Conservation (phyloP, 2,113 vertebrate genomes). For the Eira barbara region DNA sequence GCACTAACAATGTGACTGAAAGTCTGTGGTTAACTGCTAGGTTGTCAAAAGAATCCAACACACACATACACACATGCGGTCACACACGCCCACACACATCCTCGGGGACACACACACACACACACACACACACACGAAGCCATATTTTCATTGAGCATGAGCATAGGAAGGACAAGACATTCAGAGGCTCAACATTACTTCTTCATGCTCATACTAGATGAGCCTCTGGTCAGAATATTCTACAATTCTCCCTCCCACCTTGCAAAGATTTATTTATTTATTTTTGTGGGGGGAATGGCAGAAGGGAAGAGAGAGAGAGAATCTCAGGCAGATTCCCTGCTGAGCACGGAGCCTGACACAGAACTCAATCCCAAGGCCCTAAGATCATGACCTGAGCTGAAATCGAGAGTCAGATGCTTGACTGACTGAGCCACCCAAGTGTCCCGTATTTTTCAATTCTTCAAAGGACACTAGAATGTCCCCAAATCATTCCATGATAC, state of each 20-base stretch:
- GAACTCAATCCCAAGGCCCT: background rate
- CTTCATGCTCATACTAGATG: background rate
- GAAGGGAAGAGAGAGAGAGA: background rate
- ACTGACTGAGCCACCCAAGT: background rate
- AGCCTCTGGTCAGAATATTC: background rate
- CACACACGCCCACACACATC: background rate
- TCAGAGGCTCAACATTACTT: background rate
- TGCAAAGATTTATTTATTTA: background rate
- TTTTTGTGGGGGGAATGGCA: background rate
- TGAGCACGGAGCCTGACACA: background rate
- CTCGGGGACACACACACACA: background rate
- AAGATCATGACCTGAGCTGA: background rate
- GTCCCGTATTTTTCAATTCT: background rate
- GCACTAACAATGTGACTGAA: constrained; percentile 48
- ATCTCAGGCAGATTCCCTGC: background rate
- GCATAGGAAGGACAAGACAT: background rate
- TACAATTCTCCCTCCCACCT: background rate
- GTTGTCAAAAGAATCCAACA: background rate
- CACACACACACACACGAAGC: too few relatives aligned
- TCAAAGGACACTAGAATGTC: background rate
- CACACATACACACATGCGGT: background rate
- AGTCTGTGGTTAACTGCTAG: background rate
- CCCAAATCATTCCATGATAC: background rate
- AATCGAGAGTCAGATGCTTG: background rate
- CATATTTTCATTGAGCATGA: background rate